Base-by-base conservation (phyloP, 1,140 invertebrate genomes). In the Drosophila nikananu region DNA sequence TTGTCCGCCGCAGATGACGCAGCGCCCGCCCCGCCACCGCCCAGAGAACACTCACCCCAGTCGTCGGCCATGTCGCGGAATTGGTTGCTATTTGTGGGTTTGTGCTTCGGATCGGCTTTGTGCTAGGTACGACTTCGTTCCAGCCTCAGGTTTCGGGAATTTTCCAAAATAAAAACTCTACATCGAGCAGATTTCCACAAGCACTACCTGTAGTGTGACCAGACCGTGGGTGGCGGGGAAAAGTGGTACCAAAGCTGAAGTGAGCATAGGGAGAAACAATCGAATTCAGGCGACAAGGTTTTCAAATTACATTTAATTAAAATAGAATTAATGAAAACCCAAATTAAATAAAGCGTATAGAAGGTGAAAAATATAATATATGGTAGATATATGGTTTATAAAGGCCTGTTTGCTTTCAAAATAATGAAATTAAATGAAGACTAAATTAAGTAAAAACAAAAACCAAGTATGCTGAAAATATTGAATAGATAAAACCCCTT, bases 1-100 rank as follows among this genome's bases (percentile, higher is more conserved):
- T 76, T 79, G 65, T 51, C 66, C 67, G 66, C 46, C 55, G 55
- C 64, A 62, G 59, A 77, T 87, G 84, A 83, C 83, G 80, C 83
- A 89, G 49, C 44, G 67, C 66, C 71, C 82, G 77, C 39, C 52
- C 32, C 59, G 59, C 48, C 7, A 10, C 25, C 67, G 39, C 32
- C 32, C 30, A 23, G 15, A 25, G 17, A 41, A 32, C 64, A 91
- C 90, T 87, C 80, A 93, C 92, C 92, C 92, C 92, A 93, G 71
- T 93, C 92, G 71, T 93, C 92, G 66, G 91, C 87, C 92, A 93
- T 93, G 30, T 54, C 65, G 62, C 23, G 35, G 21, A 44, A 41
- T 67, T 77, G 62, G 21, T 57, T 54, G 21, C 35, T 52, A 65
- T 74, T 48, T 68, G 39, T 44, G 61, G 46, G 35, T 61, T 79